phyloP scores from a whole-genome alignment of 2,113 vertebrate genomes.

The Notechis scutatus region DNA sequence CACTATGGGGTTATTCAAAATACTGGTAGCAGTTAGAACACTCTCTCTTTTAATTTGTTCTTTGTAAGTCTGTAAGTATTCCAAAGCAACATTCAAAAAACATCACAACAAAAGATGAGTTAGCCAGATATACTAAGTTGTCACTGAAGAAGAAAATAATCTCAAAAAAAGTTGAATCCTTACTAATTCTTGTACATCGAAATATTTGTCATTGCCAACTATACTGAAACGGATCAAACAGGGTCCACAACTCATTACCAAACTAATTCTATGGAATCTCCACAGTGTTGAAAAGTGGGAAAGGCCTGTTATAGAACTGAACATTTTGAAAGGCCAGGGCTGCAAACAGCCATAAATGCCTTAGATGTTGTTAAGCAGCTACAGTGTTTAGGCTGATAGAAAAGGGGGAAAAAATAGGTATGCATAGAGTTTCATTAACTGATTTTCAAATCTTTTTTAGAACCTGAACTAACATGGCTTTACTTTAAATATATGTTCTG shows the following conservation, averaged over 20 bases:
- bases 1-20: conserved; percentile 84
- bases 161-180: background rate
- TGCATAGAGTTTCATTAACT: background rate
- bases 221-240: background rate
- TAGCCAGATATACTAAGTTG: background rate
- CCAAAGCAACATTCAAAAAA: background rate
- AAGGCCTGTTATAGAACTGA: background rate
- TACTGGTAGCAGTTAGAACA: conserved; percentile 84
- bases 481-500: background rate
- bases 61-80: conserved; percentile 75
- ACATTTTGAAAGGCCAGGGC: background rate
- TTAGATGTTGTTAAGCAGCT: background rate
- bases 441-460: background rate
- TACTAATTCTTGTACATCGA: background rate
- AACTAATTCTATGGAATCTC: background rate
- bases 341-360: background rate
- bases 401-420: background rate
- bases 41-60: conserved; percentile 87
- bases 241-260: background rate
- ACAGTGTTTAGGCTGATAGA: background rate
- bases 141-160: background rate
- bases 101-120: background rate
- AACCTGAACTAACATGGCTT: background rate
- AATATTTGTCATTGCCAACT: background rate
- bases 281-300: background rate